A percentile compares a stretch with the other conserved stretches of the same genome.
These are phyloP conservation scores for Vultur gryphus DNA, from an alignment of 2,797 vertebrate genomes.

Conservation along the genomic window DNA sequence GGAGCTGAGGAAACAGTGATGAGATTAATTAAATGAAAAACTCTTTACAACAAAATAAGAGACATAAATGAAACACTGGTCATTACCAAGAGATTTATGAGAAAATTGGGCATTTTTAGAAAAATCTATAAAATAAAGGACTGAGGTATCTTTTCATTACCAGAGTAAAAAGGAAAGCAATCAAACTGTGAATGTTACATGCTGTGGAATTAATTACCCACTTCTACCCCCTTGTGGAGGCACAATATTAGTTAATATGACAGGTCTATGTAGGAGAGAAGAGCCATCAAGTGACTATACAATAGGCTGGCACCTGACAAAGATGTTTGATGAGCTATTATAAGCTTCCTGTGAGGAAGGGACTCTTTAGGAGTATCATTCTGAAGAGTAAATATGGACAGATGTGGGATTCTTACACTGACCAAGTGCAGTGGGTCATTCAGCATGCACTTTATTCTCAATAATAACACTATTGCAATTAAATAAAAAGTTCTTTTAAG, in stretches of 20 bases:
- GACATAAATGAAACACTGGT: not conserved
- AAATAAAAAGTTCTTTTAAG: not conserved
- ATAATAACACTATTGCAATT: not conserved
- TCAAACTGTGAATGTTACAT: not conserved
- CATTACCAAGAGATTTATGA: not conserved
- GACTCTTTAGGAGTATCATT: not conserved
- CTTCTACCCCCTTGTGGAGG: conserved; percentile 64
- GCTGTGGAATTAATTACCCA: conserved; percentile 48
- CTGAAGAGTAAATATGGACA: not conserved
- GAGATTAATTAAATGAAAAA: conserved; percentile 1
- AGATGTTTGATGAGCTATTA: not conserved
- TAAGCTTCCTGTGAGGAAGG: not conserved
- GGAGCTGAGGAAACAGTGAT: not conserved
- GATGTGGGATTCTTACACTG: not conserved
- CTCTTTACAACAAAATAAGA: not conserved
- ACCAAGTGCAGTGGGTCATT: not conserved
- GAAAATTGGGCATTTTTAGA: not conserved
- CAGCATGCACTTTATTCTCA: not conserved
- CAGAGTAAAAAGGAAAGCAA: not conserved
- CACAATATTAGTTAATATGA: not conserved
- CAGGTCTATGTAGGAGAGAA: not conserved
- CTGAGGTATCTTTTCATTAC: not conserved
- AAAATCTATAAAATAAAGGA: not conserved
- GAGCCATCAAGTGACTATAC: not conserved
- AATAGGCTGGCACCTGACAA: not conserved